Evolutionary conservation across 2,797 vertebrate genomes (phyloP).

Genomic region (Chelon auratus): DNA sequence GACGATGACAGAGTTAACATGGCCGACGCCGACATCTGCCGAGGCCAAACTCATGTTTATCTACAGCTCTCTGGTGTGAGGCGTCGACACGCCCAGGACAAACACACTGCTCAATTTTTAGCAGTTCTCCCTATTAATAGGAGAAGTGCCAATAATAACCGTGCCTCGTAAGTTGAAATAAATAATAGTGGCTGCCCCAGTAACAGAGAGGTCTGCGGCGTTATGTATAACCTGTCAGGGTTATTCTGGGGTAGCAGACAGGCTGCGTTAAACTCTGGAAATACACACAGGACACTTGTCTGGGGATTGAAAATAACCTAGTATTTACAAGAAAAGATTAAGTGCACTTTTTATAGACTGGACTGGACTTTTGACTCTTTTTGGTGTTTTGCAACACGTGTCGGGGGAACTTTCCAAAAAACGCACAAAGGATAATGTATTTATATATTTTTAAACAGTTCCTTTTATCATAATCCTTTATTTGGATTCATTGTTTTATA

Average conservation of each 20-base stretch:
- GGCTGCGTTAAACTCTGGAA: conserved; percentile 67
- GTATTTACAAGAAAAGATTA: conserved; percentile 69
- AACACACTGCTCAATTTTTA: conserved; percentile 81
- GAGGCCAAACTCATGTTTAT: conserved; percentile 65
- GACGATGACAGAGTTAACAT: conserved; percentile 54
- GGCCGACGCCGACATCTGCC: conserved; percentile 52
- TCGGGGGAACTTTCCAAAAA: not conserved
- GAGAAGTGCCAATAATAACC: conserved; percentile 81
- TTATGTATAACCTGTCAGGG: conserved; percentile 71
- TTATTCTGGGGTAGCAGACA: conserved; percentile 76
- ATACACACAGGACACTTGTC: conserved; percentile 67
- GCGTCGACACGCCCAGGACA: conserved; percentile 71
- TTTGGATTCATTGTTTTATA: not conserved
- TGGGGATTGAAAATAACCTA: conserved; percentile 66
- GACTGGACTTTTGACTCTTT: not conserved
- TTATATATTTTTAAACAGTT: conserved; percentile 1
- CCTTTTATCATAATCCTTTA: not conserved
- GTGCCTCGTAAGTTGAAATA: conserved; percentile 67
- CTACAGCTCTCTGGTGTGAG: conserved; percentile 69
- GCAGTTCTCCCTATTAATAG: conserved; percentile 84
- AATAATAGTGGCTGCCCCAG: conserved; percentile 79
- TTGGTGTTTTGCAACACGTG: not conserved
- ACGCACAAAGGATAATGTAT: not conserved
- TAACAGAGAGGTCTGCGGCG: conserved; percentile 74
- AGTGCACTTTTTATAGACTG: not conserved